Conservation (phyloP, 2,888 invertebrate genomes). For the Pyrgus malvae region DNA sequence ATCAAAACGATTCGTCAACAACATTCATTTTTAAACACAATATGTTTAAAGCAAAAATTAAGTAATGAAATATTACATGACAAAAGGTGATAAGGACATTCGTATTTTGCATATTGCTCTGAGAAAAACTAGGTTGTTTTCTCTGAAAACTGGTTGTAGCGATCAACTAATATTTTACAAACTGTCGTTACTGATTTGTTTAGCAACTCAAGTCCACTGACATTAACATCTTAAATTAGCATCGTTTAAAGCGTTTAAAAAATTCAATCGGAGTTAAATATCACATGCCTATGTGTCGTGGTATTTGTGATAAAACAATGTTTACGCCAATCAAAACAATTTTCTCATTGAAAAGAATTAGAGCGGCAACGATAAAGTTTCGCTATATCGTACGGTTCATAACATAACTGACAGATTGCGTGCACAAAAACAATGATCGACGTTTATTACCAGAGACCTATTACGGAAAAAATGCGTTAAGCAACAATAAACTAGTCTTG, state of each 20-base stretch:
- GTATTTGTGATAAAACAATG: slow-evolving; percentile 32
- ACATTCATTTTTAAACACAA: too few species aligned
- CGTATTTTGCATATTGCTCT: too few species aligned
- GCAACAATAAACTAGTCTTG: slow-evolving; percentile 54
- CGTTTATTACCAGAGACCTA: slow-evolving; percentile 55
- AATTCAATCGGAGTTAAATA: neutral
- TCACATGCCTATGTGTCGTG: slow-evolving; percentile 16
- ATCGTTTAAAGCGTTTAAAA: neutral
- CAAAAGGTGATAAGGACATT: too few species aligned
- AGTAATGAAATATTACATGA: too few species aligned
- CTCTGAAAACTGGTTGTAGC: too few species aligned
- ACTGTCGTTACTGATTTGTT: too few species aligned
- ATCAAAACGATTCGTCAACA: too few species aligned
- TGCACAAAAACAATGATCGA: slow-evolving; percentile 66
- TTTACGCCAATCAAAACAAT: slow-evolving; percentile 40
- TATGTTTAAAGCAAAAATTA: too few species aligned
- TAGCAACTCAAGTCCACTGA: too few species aligned
- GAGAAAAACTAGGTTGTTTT: too few species aligned
- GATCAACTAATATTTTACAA: too few species aligned
- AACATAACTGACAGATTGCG: slow-evolving; percentile 61
- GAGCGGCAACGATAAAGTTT: slow-evolving; percentile 49
- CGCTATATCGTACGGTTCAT: slow-evolving; percentile 46
- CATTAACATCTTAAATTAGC: neutral
- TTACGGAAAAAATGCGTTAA: slow-evolving; percentile 58
- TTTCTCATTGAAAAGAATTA: slow-evolving; percentile 51